A percentile compares a stretch with the other conserved stretches of the same genome.
These are phyloP conservation scores for Acanthococcus lagerstroemiae DNA, from an alignment of 2,888 invertebrate genomes.

Conservation along the genomic window DNA sequence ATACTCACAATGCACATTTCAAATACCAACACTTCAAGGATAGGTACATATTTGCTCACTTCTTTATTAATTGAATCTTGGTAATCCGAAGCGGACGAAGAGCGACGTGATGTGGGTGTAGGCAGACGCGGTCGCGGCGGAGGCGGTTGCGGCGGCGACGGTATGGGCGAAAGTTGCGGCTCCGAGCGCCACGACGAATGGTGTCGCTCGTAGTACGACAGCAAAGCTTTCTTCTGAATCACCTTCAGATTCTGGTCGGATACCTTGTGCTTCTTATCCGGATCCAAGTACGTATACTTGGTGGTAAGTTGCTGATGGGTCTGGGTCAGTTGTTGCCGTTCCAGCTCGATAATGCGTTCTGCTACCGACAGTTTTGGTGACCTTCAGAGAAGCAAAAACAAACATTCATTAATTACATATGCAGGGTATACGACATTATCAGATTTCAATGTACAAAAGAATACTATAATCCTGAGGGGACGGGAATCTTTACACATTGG, in stretches of 20 bases:
- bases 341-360: constrained; percentile 55
- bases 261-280: constrained; percentile 46
- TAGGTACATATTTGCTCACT: constrained; percentile 28
- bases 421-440: too few relatives aligned
- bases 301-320: constrained; percentile 42
- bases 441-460: too few relatives aligned
- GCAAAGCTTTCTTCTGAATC: constrained; percentile 69
- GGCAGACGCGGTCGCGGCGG: constrained; percentile 37
- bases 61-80: constrained; percentile 40
- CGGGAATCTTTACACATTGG: too few relatives aligned
- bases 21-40: background rate
- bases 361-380: constrained; percentile 52
- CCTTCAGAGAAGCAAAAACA: too few relatives aligned
- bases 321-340: constrained; percentile 45
- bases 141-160: constrained; percentile 37
- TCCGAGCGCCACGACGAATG: constrained; percentile 51
- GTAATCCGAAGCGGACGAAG: constrained; percentile 60
- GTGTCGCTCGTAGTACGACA: constrained; percentile 70
- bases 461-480: too few relatives aligned
- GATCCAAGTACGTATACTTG: constrained; percentile 59
- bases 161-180: constrained; percentile 45
- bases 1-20: background rate
- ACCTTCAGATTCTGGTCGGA: constrained; percentile 55
- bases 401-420: too few relatives aligned
- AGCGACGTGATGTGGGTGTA: constrained; percentile 45